Conservation (phyloP, 2,888 invertebrate genomes). For the Cerastis rubricosa region DNA sequence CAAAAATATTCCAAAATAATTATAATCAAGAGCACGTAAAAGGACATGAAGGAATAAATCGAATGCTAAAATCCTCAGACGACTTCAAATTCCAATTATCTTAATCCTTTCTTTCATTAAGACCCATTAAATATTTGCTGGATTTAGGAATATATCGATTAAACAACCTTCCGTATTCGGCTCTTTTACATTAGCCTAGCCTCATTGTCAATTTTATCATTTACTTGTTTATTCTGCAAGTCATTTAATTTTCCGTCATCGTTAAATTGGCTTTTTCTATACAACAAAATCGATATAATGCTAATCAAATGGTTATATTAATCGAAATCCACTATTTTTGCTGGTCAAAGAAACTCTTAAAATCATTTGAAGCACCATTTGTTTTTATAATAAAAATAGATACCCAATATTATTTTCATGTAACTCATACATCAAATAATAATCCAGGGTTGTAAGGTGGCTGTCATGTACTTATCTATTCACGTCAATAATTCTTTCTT, state of each 20-base stretch:
- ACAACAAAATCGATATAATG: constrained; percentile 25
- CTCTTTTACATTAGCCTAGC: constrained; percentile 9
- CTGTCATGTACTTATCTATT: constrained; percentile 44
- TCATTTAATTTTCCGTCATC: constrained; percentile 44
- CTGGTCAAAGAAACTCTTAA: not conserved
- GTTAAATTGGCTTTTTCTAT: constrained; percentile 41
- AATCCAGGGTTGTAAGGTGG: constrained; percentile 38
- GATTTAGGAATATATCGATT: constrained; percentile 43
- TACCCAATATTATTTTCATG: constrained; percentile 30
- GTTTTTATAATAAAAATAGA: not conserved
- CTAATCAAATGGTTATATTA: constrained; percentile 38
- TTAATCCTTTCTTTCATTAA: constrained; percentile 47
- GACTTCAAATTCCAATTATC: constrained; percentile 48
- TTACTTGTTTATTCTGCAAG: constrained; percentile 45
- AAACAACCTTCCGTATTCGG: constrained; percentile 50
- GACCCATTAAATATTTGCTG: constrained; percentile 28
- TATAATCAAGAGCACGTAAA: constrained; percentile 31
- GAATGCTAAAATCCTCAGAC: constrained; percentile 11
- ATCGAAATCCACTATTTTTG: constrained; percentile 19
- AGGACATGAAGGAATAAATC: constrained; percentile 28
- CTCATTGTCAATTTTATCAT: constrained; percentile 30
- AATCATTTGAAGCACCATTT: constrained; percentile 1
- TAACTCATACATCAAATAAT: constrained; percentile 46
- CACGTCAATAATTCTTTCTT: constrained; percentile 49
- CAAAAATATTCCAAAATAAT: constrained; percentile 44